A percentile compares a stretch with the other conserved stretches of the same genome.
Evolutionary conservation across 2,113 vertebrate species (phyloP).

Genomic region (Clinocottus analis): DNA sequence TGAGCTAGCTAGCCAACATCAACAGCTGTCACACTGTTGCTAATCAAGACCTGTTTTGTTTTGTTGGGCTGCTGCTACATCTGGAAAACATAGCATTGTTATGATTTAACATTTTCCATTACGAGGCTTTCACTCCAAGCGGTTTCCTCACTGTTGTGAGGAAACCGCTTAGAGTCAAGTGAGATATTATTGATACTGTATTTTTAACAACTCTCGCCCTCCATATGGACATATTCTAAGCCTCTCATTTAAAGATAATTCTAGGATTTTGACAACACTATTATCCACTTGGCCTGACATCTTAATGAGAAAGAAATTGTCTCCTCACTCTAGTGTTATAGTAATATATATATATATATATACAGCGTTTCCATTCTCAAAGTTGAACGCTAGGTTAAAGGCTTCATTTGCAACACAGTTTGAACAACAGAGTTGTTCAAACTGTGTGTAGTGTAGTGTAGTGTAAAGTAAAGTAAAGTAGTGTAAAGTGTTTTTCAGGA

Average conservation of each 20-base stretch:
- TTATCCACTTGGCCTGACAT: slow-evolving; percentile 23
- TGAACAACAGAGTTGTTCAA: not conserved
- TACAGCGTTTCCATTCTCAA: not conserved
- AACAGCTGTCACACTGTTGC: slow-evolving; percentile 37
- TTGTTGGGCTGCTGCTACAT: slow-evolving; percentile 3
- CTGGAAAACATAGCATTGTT: slow-evolving; percentile 49
- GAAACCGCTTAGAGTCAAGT: too few relatives aligned
- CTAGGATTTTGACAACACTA: not conserved
- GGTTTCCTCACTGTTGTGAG: slow-evolving; percentile 12
- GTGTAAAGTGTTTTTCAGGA: slow-evolving; percentile 6
- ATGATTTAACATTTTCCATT: slow-evolving; percentile 59
- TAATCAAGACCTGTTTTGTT: slow-evolving; percentile 47
- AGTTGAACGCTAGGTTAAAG: slow-evolving; percentile 3
- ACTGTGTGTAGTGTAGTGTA: too few relatives aligned
- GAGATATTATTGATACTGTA: slow-evolving; percentile 31
- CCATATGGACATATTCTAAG: not conserved
- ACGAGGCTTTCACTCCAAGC: slow-evolving; percentile 12
- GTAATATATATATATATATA: too few relatives aligned
- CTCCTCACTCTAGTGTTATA: not conserved
- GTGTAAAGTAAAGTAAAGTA: too few relatives aligned
- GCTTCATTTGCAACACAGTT: slow-evolving; percentile 23
- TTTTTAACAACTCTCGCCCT: not conserved
- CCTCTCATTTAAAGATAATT: slow-evolving; percentile 15
- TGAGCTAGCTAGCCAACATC: slow-evolving; percentile 19
- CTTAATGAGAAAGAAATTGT: not conserved